Evolutionary conservation across 2,888 invertebrate species (phyloP), one percentile per base, ranked within the genome.

Genomic region (Amorpha juglandis): DNA sequence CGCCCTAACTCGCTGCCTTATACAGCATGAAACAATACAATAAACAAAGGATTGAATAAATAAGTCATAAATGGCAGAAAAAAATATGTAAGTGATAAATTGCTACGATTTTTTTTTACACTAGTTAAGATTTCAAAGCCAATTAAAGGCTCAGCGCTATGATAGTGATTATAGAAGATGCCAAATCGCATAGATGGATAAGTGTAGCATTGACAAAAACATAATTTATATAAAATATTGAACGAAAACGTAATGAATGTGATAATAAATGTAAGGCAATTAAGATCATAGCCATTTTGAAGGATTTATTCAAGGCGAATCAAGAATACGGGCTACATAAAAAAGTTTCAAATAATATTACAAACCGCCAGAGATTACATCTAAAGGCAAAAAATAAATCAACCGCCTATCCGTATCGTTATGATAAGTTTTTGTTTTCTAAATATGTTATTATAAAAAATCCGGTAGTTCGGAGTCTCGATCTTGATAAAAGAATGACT

Each of bases 11-110:
- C 4, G 42, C 21, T 47, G 14, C 53, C 73, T 71, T 74, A 80
- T 86, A 89, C 85, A 86, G 84, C 58, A 70, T 81, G 89, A 71
- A 71, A 66, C n/a, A 53, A 66, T 42, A 42, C 7, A 33, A 47
- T 19, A 19, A 19, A 50, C 50, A 53, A 42, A 35, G 51, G 35
- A 33, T 63, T 63, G 27, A 35, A 35, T 35, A 19, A 50, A 38
- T 63, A 19, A 50, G n/a, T 63, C 35, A 35, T 63, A 19, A 48
- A 63, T 14, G 12, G 0, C 6, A 27, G 11, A 16, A 50, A 45
- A 50, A 35, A 45, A 12, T 19, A n/a, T 16, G n/a, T 63, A 11
- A 45, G 11, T 16, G 12, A 35, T 50, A n/a, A 48, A 19, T 35
- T 50, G 45, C 4, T 35, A 55, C 7, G 16, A 53, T n/a, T 35